phyloP scores from a whole-genome alignment of 1,140 invertebrate genomes.

The Lucilia sericata region DNA sequence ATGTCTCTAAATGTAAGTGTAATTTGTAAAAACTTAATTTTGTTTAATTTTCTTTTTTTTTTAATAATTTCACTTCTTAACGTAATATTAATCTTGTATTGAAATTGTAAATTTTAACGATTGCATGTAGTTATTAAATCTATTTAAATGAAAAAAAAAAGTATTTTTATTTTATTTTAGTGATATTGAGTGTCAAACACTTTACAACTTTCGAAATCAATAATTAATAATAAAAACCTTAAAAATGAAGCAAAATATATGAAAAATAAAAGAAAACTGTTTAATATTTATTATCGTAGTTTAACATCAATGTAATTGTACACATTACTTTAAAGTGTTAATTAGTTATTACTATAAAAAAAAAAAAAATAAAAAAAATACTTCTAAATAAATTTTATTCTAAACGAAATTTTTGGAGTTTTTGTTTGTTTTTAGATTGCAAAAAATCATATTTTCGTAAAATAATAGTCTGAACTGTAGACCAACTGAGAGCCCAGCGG shows the following conservation, averaged over 20 bases:
- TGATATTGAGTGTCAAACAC: constrained; percentile 38
- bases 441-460: too few species aligned
- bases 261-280: not conserved
- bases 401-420: not conserved
- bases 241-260: not conserved
- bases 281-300: not conserved
- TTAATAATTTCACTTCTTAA: too few species aligned
- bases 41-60: too few species aligned
- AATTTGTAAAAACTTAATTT: too few species aligned
- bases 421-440: too few species aligned
- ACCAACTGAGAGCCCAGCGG: too few species aligned
- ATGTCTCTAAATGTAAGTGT: too few species aligned
- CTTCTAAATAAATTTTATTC: constrained; percentile 12
- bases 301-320: constrained; percentile 6
- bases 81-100: too few species aligned
- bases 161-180: constrained; percentile 16
- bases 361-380: not conserved
- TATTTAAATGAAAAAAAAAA: not conserved
- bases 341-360: not conserved
- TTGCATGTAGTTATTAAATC: not conserved
- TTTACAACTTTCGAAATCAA: constrained; percentile 15
- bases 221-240: constrained; percentile 12
- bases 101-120: too few species aligned
- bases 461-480: too few species aligned
- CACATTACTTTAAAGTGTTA: constrained; percentile 17